Evolutionary conservation across 2,888 invertebrate species (phyloP).

Genomic region (Xestia ashworthii): DNA sequence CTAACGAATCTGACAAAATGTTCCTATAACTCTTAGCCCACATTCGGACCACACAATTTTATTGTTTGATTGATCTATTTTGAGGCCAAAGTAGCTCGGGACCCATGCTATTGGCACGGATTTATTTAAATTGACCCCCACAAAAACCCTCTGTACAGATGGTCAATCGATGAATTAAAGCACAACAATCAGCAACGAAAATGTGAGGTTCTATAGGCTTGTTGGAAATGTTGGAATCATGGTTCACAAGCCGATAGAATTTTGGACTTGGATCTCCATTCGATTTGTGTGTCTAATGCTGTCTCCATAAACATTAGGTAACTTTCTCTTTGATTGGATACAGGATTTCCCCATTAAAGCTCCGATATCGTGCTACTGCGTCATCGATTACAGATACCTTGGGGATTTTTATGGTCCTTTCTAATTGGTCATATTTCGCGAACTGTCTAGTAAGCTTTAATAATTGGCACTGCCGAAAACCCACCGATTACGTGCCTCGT

Average conservation of each 20-base stretch:
- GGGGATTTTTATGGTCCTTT: conserved; percentile 33
- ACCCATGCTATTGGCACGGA: not conserved
- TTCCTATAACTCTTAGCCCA: conserved; percentile 41
- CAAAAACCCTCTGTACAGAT: not conserved
- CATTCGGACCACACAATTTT: conserved; percentile 15
- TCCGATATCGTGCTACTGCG: conserved; percentile 6
- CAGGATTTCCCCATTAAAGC: not conserved
- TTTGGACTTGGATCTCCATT: not conserved
- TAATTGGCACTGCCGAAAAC: conserved; percentile 32
- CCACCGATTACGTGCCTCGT: conserved; percentile 28
- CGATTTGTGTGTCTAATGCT: not conserved
- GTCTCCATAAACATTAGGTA: conserved; percentile 3
- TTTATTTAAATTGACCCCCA: conserved; percentile 11
- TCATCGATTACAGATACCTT: conserved; percentile 39
- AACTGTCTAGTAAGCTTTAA: conserved; percentile 15
- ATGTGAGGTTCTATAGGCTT: not conserved
- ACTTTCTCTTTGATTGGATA: conserved; percentile 19
- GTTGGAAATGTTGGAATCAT: not conserved
- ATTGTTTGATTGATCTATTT: conserved; percentile 45
- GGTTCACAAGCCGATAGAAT: not conserved
- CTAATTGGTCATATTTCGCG: conserved; percentile 34
- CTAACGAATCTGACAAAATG: conserved; percentile 38
- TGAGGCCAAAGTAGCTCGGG: not conserved
- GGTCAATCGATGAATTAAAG: not conserved
- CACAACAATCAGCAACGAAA: not conserved